A percentile compares a stretch with the other conserved stretches of the same genome.
Conservation (phyloP, 2,888 invertebrate species). For the Drosophila austrosaltans region DNA sequence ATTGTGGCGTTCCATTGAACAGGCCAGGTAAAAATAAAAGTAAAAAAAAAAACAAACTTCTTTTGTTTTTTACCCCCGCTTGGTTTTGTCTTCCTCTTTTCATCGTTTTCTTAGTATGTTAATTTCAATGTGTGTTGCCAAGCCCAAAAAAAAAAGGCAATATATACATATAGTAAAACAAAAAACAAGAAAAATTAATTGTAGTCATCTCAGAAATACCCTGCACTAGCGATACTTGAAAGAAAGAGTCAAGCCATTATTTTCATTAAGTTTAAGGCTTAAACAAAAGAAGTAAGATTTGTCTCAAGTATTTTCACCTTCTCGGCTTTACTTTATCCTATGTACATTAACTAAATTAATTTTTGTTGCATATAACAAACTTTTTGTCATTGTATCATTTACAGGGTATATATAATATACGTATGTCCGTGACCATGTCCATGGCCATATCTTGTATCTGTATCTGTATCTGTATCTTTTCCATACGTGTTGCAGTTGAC, state of each 20-base stretch:
- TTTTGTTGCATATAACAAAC: not conserved
- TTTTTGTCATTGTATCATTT: not conserved
- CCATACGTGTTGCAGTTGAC: constrained; percentile 19
- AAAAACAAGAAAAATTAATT: not conserved
- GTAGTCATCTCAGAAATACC: not conserved
- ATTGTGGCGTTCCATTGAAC: constrained; percentile 11
- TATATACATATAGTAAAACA: constrained; percentile 1
- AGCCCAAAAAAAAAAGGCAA: constrained; percentile 32
- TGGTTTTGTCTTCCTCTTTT: constrained; percentile 6
- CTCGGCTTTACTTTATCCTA: not conserved
- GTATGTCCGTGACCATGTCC: constrained; percentile 70
- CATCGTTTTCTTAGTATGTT: constrained; percentile 55
- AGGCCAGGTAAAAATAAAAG: not conserved
- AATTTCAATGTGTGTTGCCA: constrained; percentile 67
- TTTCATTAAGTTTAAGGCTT: no score
- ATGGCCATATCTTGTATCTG: constrained; percentile 73
- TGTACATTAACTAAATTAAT: not conserved
- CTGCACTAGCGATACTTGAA: not conserved
- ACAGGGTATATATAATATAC: constrained; percentile 56
- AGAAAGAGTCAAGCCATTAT: no score
- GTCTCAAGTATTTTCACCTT: no score
- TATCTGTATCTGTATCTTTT: constrained; percentile 67
- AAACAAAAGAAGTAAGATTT: no score
- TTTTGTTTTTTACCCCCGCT: constrained; percentile 21
- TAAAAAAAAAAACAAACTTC: constrained; percentile 24